phyloP scores from a whole-genome alignment of 2,113 vertebrate species.

The Nothoprocta perdicaria region DNA sequence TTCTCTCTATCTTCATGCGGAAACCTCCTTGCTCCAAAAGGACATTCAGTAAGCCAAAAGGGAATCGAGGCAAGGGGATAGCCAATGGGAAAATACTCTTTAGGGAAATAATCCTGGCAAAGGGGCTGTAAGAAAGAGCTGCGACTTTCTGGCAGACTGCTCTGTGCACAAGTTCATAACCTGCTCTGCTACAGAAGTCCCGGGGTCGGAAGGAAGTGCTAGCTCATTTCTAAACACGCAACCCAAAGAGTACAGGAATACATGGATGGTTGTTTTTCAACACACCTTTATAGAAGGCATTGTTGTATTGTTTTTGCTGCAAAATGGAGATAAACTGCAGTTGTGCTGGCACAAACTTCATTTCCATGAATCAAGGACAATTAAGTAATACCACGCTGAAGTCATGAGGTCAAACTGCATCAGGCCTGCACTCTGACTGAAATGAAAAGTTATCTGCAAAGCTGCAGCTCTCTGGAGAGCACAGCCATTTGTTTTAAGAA shows the following conservation, averaged over 20 bases:
- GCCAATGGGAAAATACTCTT: background rate
- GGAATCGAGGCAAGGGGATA: background rate
- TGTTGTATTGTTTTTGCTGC: background rate
- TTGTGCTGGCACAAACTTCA: slow-evolving; percentile 15
- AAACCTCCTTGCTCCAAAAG: background rate
- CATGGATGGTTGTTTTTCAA: background rate
- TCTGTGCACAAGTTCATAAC: background rate
- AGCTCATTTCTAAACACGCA: background rate
- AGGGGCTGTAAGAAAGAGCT: background rate
- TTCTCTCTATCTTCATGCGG: background rate
- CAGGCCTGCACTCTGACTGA: slow-evolving; percentile 67
- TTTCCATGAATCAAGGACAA: slow-evolving; percentile 53
- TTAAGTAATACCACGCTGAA: slow-evolving; percentile 45
- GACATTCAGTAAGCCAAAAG: background rate
- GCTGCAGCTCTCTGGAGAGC: slow-evolving; percentile 63
- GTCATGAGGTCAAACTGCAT: slow-evolving; percentile 71
- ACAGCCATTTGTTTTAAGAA: slow-evolving; percentile 73
- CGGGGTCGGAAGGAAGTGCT: background rate
- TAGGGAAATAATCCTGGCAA: slow-evolving; percentile 21
- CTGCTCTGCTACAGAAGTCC: background rate
- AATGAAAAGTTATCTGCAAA: slow-evolving; percentile 72
- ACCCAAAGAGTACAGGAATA: background rate
- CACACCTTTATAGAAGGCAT: background rate
- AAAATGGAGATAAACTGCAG: slow-evolving; percentile 51
- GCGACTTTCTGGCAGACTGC: background rate